These are phyloP conservation scores for Embiotoca jacksoni DNA, from an alignment of 2,113 vertebrate species.

Conservation along the genomic window DNA sequence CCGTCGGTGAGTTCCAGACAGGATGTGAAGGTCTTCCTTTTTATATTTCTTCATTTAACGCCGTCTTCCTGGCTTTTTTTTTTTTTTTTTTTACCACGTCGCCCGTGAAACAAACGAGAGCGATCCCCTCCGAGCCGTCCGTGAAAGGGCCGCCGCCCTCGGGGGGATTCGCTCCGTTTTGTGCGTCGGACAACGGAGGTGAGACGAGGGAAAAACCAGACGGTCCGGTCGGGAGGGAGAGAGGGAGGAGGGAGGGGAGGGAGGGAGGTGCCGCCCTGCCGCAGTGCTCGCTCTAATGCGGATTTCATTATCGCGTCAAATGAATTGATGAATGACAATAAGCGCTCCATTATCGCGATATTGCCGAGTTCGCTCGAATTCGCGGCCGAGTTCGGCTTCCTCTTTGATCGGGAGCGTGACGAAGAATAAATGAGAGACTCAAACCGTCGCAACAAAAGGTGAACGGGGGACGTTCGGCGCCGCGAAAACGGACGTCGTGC, in stretches of 20 bases:
- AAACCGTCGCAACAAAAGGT: too few relatives aligned
- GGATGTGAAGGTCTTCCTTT: background rate
- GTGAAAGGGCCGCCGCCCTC: conserved; percentile 26
- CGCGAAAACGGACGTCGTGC: background rate
- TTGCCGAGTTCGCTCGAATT: too few relatives aligned
- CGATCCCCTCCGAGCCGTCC: background rate
- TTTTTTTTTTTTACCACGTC: background rate
- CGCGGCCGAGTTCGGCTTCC: too few relatives aligned
- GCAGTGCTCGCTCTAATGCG: background rate
- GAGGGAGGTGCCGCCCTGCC: conserved; percentile 57
- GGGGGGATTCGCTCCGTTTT: conserved; percentile 26
- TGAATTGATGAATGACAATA: background rate
- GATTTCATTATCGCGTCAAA: background rate
- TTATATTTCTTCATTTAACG: too few relatives aligned
- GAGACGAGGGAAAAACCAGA: conserved; percentile 63
- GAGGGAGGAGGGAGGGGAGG: too few relatives aligned
- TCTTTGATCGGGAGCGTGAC: too few relatives aligned
- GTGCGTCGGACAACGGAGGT: conserved; percentile 44
- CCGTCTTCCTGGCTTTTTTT: background rate
- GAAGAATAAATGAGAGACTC: too few relatives aligned
- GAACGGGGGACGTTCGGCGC: background rate
- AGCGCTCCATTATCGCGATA: too few relatives aligned
- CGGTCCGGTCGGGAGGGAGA: conserved; percentile 60
- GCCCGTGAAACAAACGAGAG: background rate
- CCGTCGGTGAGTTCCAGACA: background rate